These are phyloP conservation scores for Drosophila guanche DNA, from an alignment of 1,140 invertebrate genomes.

Conservation along the genomic window DNA sequence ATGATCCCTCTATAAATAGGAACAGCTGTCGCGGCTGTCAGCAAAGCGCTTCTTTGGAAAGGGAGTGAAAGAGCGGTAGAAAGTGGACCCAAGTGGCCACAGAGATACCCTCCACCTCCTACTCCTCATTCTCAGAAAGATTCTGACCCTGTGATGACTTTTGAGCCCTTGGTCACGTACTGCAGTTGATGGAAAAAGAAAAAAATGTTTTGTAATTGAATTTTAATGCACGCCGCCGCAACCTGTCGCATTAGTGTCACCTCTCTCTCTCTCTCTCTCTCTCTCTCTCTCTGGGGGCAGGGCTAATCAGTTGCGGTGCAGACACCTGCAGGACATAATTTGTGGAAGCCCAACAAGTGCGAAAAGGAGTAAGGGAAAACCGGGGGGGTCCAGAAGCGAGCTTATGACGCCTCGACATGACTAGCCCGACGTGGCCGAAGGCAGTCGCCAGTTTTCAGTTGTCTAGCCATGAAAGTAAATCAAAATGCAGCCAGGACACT, in stretches of 20 bases:
- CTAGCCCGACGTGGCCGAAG: background rate
- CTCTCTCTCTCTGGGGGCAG: slow-evolving; percentile 5
- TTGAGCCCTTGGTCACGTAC: slow-evolving; percentile 60
- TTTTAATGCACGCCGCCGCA: slow-evolving; percentile 64
- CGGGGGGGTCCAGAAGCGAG: background rate
- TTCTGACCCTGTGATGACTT: slow-evolving; percentile 42
- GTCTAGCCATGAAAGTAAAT: slow-evolving; percentile 80
- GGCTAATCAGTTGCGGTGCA: slow-evolving; percentile 71
- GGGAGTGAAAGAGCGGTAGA: too few relatives aligned
- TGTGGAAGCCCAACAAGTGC: slow-evolving; percentile 71
- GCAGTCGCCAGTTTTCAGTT: slow-evolving; percentile 12
- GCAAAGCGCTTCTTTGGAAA: too few relatives aligned
- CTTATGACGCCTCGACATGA: slow-evolving; percentile 32
- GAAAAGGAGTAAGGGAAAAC: too few relatives aligned
- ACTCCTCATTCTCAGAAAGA: background rate
- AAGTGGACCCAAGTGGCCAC: background rate
- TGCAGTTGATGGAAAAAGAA: slow-evolving; percentile 33
- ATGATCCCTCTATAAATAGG: slow-evolving; percentile 62
- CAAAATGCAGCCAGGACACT: slow-evolving; percentile 67
- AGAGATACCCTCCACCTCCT: slow-evolving; percentile 10
- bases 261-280: background rate
- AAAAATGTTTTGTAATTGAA: slow-evolving; percentile 72
- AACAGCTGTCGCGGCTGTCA: slow-evolving; percentile 55
- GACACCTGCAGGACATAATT: slow-evolving; percentile 77
- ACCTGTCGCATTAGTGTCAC: slow-evolving; percentile 73